These are phyloP conservation scores for Chaitophorus viminalis DNA, from an alignment of 2,888 invertebrate species.

Conservation along the genomic window DNA sequence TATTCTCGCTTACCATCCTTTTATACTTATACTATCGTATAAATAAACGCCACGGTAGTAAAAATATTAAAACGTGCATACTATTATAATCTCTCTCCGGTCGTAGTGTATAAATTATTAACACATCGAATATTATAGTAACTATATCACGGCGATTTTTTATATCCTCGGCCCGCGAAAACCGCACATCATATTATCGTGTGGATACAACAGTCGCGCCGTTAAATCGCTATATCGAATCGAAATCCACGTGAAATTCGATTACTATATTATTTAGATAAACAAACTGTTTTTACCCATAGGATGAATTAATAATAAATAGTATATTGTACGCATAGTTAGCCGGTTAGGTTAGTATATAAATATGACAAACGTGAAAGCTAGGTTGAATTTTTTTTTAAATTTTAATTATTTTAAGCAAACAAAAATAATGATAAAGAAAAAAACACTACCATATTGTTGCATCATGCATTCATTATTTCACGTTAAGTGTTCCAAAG, in stretches of 20 bases:
- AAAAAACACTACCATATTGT: too few species aligned
- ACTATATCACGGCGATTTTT: not conserved
- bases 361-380: not conserved
- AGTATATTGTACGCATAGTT: not conserved
- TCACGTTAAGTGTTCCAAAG: too few species aligned
- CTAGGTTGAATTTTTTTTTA: not conserved
- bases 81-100: not conserved
- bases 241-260: conserved; percentile 3
- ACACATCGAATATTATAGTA: not conserved
- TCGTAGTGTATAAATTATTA: too few species aligned
- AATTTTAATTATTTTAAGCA: too few species aligned
- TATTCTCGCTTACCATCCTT: not conserved
- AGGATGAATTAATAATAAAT: not conserved
- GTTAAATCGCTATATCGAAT: not conserved
- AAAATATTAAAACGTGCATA: not conserved
- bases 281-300: not conserved
- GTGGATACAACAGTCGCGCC: not conserved
- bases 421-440: too few species aligned
- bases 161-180: not conserved
- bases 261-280: conserved; percentile 3
- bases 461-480: too few species aligned
- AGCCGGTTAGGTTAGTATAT: not conserved
- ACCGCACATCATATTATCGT: too few species aligned
- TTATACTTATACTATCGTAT: not conserved
- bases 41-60: not conserved